Evolutionary conservation across 2,113 vertebrate genomes (phyloP), one percentile per base, ranked within the genome.

Genomic region (Numenius arquata): DNA sequence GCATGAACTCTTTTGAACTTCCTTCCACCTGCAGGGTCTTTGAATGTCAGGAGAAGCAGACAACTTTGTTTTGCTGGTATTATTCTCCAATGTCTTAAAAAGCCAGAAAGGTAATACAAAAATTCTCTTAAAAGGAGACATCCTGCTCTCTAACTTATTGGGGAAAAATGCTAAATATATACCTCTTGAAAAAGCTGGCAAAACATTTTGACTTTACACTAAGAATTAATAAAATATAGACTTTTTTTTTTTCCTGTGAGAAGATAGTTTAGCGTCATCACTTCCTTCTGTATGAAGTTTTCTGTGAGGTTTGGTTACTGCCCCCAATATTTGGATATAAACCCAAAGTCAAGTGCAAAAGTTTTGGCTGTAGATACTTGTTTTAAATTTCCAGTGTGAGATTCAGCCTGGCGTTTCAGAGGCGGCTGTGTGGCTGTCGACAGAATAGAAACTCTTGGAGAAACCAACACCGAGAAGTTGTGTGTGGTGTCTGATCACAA

Each of bases 1-100:
- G 59, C 83, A 52, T 95, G 95, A 96, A 95, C 76, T 94, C 89
- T 78, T 88, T 85, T 93, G 92, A 96, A 95, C 89, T 90, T 93
- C 78, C 63, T 95, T 96, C 76, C 55, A 93, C 70, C 82, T 97
- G 76, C 86, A 76, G 38, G 76, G 74, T 94, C 85, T 94, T 79
- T 89, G 65, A 89, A 67, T 85, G 74, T 89, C 86, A 93, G 76
- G 85, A 89, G 87, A 92, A 88, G 34, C 79, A 90, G 63, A n/a
- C 19, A 88, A 50, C 73, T 94, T 85, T 70, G 20, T 53, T 71
- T 82, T 45, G 38, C 65, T 83, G 38, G 45, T 81, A 9, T 84
- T 95, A 59, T 80, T 87, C 61, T 90, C 36, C 32, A 19, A 8
- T 81, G 65, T 68, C 34, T 83, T 85, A 40, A 81, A 76, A 80